These are phyloP conservation scores for Ectobius pallidus DNA, from an alignment of 2,888 invertebrate species.

Conservation along the genomic window DNA sequence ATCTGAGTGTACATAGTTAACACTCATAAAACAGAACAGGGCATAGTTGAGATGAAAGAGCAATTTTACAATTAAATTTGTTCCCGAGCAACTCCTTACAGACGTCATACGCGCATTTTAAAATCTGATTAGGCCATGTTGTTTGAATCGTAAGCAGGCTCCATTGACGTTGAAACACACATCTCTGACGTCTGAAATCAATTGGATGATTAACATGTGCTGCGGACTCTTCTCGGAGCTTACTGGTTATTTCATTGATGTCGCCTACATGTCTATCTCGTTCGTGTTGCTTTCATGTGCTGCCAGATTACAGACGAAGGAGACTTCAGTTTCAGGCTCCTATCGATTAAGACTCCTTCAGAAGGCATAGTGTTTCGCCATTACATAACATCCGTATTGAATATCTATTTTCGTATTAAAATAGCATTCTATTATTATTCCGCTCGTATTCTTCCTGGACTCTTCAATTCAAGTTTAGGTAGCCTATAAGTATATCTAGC, in stretches of 20 bases:
- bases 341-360: too few species aligned
- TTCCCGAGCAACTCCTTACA: background rate
- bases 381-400: too few species aligned
- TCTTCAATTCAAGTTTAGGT: too few species aligned
- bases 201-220: conserved; percentile 1
- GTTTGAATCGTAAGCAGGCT: background rate
- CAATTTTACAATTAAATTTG: background rate
- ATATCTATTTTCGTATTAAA: too few species aligned
- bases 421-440: too few species aligned
- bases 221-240: background rate
- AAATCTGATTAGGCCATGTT: background rate
- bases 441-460: too few species aligned
- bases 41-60: conserved; percentile 5
- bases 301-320: too few species aligned
- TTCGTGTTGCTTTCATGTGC: background rate
- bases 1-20: background rate
- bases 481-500: too few species aligned
- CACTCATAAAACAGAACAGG: background rate
- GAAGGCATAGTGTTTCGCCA: too few species aligned
- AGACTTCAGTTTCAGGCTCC: too few species aligned
- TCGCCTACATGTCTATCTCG: background rate
- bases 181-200: background rate
- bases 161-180: background rate
- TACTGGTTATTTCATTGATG: background rate
- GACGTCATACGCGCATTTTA: background rate